Evolutionary conservation across 2,888 invertebrate genomes (phyloP).

Genomic region (Ditula angustiorana): DNA sequence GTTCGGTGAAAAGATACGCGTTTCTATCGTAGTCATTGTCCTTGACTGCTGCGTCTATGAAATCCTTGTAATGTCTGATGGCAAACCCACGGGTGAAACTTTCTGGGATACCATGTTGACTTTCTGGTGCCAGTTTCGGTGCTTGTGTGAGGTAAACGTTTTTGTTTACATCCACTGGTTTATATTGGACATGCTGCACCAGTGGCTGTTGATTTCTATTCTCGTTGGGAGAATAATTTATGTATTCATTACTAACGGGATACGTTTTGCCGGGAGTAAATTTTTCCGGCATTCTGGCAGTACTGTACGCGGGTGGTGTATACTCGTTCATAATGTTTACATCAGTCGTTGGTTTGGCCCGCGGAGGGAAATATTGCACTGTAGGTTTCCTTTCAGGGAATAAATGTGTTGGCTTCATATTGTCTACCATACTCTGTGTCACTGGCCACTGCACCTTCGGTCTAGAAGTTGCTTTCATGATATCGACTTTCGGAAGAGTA

Average conservation of each 20-base stretch:
- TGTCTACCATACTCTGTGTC: conserved; percentile 36
- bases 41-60: conserved; percentile 62
- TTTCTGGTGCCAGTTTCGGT: conserved; percentile 22
- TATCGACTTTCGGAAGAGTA: conserved; percentile 66
- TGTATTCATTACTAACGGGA: neutral
- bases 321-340: conserved; percentile 57
- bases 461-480: conserved; percentile 62
- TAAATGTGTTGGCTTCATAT: conserved; percentile 46
- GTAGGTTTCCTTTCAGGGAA: conserved; percentile 67
- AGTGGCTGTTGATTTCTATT: conserved; percentile 45
- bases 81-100: conserved; percentile 64
- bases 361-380: conserved; percentile 75
- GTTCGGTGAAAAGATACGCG: conserved; percentile 51
- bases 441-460: conserved; percentile 41
- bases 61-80: conserved; percentile 70
- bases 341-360: conserved; percentile 50
- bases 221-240: conserved; percentile 40
- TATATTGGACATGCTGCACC: conserved; percentile 19
- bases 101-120: conserved; percentile 40
- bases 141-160: conserved; percentile 53
- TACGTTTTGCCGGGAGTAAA: neutral
- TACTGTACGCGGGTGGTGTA: conserved; percentile 31
- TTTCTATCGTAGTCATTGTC: conserved; percentile 58
- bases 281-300: neutral
- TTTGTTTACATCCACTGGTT: conserved; percentile 26